Base-by-base conservation (phyloP, 2,113 vertebrate genomes). In the Oophaga pumilio region DNA sequence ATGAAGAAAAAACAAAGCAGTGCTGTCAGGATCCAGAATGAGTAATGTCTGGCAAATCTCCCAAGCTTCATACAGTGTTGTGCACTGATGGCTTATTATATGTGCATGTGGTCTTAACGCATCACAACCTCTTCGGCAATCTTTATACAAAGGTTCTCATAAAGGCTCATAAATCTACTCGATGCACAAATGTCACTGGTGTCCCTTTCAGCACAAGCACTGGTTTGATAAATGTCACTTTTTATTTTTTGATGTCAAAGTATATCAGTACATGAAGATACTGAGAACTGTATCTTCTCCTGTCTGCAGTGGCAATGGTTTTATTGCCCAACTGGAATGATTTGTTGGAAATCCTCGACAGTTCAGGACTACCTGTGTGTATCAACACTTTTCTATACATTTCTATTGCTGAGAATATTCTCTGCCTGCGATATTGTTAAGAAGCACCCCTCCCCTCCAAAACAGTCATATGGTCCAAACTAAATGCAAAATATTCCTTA, bases 191-290 rank as follows among this genome's bases (percentile, higher is more conserved):
- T 74, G 71, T 74, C 69, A 73, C 69, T 2, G 28, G 28, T 49
- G 69, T 73, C 69, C 71, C 71, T 50, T 50, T 10, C 71, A 74
- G 17, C 71, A 50, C 17, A 49, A 49, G 33, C 33, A 50, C 71
- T 74, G 43, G 71, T 20, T 74, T 74, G 43, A 74, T 74, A 11
- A 74, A 74, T 74, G 71, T 74, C 71, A 50, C 26, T 74, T 74
- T 74, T 4, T 50, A 50, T 50, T 22, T 74, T 69, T 43, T 50
- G 18, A 43, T 74, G 71, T 49, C 17, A 49, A 13, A 74, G 33
- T 49, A 43, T 43, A 18, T 74, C 43, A 22, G 18, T 74, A 22
- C 18, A 50, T 22, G 20, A 74, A 74, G 7, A 49, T 12, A 10
- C 33, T 50, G 43, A 43, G 28, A 73, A 33, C 68, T 33, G 13